Evolutionary conservation across 2,113 vertebrate species (phyloP).

Genomic region (Scortum barcoo): DNA sequence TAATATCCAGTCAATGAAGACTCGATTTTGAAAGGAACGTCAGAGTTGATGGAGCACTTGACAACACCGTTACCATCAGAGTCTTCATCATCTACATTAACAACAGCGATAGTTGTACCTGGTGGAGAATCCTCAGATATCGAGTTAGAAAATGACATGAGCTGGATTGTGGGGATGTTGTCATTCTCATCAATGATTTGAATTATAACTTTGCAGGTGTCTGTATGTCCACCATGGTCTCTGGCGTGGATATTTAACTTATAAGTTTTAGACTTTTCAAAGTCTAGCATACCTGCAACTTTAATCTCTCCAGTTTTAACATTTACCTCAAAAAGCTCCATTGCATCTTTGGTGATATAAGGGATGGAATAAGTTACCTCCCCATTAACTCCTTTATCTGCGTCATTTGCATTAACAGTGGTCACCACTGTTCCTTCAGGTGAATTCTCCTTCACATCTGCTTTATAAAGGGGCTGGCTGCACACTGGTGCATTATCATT

Average conservation of each 20-base stretch:
- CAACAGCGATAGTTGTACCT: slow-evolving; percentile 79
- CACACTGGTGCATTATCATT: slow-evolving; percentile 83
- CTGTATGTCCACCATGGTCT: slow-evolving; percentile 72
- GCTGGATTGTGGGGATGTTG: slow-evolving; percentile 76
- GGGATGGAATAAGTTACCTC: slow-evolving; percentile 72
- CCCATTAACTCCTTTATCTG: slow-evolving; percentile 74
- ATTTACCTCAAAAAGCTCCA: slow-evolving; percentile 79
- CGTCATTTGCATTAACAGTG: slow-evolving; percentile 73
- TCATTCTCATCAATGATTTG: slow-evolving; percentile 82
- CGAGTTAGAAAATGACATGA: slow-evolving; percentile 79
- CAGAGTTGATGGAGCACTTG: slow-evolving; percentile 70
- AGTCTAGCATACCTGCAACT: slow-evolving; percentile 68
- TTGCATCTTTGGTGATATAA: slow-evolving; percentile 40
- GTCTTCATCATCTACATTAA: slow-evolving; percentile 80
- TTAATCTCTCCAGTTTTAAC: slow-evolving; percentile 77
- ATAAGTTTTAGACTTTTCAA: slow-evolving; percentile 64
- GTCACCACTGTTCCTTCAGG: slow-evolving; percentile 64
- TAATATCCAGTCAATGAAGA: slow-evolving; percentile 79
- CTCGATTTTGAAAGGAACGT: slow-evolving; percentile 81
- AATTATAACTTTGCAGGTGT: slow-evolving; percentile 76
- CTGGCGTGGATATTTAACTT: slow-evolving; percentile 74
- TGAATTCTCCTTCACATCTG: slow-evolving; percentile 70
- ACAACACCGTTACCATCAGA: slow-evolving; percentile 78
- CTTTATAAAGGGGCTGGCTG: slow-evolving; percentile 76
- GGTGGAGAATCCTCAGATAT: slow-evolving; percentile 76